Evolutionary conservation across 2,888 invertebrate species (phyloP), one percentile per base, ranked within the genome.

Genomic region (Plebejus anna): DNA sequence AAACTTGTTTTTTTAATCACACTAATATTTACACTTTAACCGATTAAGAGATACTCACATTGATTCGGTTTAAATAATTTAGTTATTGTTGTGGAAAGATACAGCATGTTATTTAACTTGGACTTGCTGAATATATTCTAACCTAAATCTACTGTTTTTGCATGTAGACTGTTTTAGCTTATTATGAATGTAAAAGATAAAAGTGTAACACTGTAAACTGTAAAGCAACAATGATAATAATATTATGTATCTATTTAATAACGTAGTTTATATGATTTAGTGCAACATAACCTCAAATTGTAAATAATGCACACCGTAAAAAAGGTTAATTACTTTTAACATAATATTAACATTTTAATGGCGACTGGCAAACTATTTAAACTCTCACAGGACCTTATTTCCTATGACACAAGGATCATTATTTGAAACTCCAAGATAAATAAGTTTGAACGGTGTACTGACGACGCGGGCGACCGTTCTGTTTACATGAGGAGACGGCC

Each of bases 401-500:
- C 16, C 13, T 55, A 16, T 16, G 55, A 55, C 16, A 16, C 55
- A 55, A 16, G 16, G 55, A 55, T 16, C 55, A 55, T 51, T 51
- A 13, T 55, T 16, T 55, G 4, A 55, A 1, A 16, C 55, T 55
- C 55, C 16, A 0, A 16, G 55, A 4, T 55, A 55, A 55, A 55
- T 16, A 55, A 55, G 1, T 55, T 4, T 55, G 16, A 16, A 55
- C 4, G 55, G 13, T 55, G 4, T 55, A 61, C 61, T 61, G 61
- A 76, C 89, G 79, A 84, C 86, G 86, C 86, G 87, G 89, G 90
- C 88, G 89, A 88, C 86, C 86, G 81, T 76, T 82, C 80, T 87
- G 89, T 89, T 88, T 89, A 89, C 88, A 84, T 82, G 83, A 82
- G 22, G 76, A 70, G 22, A 81, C 79, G 76, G 82, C 80, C 77